phyloP scores from a whole-genome alignment of 2,888 invertebrate species.

The Calameuta pallipes region DNA sequence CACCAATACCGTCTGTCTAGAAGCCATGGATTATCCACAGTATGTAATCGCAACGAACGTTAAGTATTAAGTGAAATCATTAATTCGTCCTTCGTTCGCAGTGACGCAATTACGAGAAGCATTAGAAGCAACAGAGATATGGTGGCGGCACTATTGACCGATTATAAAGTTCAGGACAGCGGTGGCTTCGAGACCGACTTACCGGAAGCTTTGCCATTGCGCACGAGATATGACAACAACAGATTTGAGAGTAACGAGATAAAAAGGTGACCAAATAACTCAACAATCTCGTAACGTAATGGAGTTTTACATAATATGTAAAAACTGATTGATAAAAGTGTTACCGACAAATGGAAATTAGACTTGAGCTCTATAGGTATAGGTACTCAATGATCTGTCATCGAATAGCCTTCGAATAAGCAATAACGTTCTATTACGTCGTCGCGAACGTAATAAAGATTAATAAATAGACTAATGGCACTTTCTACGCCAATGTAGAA shows the following conservation, averaged over 20 bases:
- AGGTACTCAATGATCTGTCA: background rate
- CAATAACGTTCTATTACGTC: background rate
- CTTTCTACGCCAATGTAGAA: background rate
- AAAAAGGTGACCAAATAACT: slow-evolving; percentile 50
- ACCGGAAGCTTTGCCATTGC: slow-evolving; percentile 57
- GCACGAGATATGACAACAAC: slow-evolving; percentile 44
- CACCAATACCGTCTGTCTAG: slow-evolving; percentile 78
- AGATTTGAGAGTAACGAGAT: slow-evolving; percentile 58
- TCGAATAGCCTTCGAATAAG: background rate
- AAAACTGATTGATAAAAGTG: background rate
- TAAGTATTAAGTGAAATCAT: background rate
- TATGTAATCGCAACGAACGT: slow-evolving; percentile 65
- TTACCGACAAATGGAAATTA: background rate
- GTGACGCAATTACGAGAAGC: slow-evolving; percentile 77
- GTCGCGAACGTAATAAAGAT: background rate
- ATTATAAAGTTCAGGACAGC: slow-evolving; percentile 72
- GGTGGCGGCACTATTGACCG: slow-evolving; percentile 77
- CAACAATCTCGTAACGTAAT: background rate
- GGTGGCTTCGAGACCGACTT: slow-evolving; percentile 72
- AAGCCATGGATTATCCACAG: slow-evolving; percentile 82
- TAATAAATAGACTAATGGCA: background rate
- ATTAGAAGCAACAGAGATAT: slow-evolving; percentile 77
- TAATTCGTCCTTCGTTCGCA: slow-evolving; percentile 46
- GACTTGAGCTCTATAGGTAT: background rate
- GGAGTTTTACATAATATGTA: background rate